Conservation (phyloP, 2,797 vertebrate genomes). For the Pseudochromis fuscus region DNA sequence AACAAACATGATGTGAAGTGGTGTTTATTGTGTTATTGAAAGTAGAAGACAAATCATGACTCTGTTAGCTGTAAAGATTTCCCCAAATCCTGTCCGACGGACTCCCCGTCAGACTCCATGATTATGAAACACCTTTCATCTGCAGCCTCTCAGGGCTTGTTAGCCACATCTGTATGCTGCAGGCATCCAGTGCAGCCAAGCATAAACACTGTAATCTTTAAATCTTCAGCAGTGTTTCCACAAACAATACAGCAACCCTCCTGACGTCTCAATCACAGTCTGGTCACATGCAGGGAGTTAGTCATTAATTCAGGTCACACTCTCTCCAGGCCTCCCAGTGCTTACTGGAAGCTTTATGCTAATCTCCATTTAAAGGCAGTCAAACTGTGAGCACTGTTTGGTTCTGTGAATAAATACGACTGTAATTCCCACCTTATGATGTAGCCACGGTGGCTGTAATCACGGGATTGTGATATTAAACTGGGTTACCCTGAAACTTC, state of each 20-base stretch:
- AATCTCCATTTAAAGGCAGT: slow-evolving; percentile 46
- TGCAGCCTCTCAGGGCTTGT: slow-evolving; percentile 42
- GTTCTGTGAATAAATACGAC: slow-evolving; percentile 19
- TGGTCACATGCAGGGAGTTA: slow-evolving; percentile 47
- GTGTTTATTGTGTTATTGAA: no score
- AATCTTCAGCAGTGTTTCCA: slow-evolving; percentile 60
- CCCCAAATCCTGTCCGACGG: slow-evolving; percentile 22
- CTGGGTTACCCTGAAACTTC: background rate
- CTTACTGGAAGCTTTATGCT: slow-evolving; percentile 47
- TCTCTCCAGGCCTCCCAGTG: slow-evolving; percentile 32
- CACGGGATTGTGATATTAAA: background rate
- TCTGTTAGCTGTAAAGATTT: slow-evolving; percentile 53
- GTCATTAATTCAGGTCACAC: slow-evolving; percentile 59
- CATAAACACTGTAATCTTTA: slow-evolving; percentile 61
- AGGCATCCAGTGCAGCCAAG: slow-evolving; percentile 36
- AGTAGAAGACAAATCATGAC: slow-evolving; percentile 14
- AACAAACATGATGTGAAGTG: no score
- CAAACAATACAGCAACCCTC: slow-evolving; percentile 50
- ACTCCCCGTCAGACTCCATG: slow-evolving; percentile 41
- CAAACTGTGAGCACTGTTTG: slow-evolving; percentile 40
- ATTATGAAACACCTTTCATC: slow-evolving; percentile 54
- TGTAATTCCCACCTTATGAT: slow-evolving; percentile 9
- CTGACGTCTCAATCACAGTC: slow-evolving; percentile 57
- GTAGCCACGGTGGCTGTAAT: background rate
- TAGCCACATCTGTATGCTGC: slow-evolving; percentile 63